These are phyloP conservation scores for Zosterops pallidus DNA, from an alignment of 2,113 vertebrate species.

Conservation along the genomic window DNA sequence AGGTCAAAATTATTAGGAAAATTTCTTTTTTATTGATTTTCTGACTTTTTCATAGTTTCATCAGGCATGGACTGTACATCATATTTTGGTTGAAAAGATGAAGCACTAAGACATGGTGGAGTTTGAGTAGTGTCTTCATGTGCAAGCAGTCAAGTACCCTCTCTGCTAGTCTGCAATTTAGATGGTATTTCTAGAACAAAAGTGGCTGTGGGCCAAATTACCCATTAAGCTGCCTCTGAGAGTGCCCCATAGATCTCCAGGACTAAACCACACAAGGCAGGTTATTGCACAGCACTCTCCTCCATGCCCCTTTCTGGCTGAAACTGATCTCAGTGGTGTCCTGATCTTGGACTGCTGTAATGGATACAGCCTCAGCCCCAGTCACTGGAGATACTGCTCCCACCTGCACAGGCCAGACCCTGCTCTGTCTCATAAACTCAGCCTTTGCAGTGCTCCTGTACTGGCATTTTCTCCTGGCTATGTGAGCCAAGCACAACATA, in stretches of 20 bases:
- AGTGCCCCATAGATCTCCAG: not conserved
- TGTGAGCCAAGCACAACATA: not conserved
- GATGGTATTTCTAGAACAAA: not conserved
- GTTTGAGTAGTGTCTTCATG: not conserved
- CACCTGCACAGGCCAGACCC: not conserved
- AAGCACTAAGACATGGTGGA: not conserved
- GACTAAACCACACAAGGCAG: not conserved
- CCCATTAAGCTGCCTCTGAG: not conserved
- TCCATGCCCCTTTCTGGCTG: not conserved
- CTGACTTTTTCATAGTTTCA: not conserved
- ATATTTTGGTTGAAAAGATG: not conserved
- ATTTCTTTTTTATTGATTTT: not conserved
- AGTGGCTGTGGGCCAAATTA: not conserved
- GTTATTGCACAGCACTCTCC: not conserved
- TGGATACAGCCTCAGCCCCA: not conserved
- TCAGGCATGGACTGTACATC: not conserved
- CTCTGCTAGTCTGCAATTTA: not conserved
- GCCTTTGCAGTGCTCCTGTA: not conserved
- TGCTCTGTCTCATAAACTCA: not conserved
- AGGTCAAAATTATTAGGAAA: not conserved
- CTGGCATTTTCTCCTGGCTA: not conserved
- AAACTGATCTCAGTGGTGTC: not conserved
- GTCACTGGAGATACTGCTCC: not conserved
- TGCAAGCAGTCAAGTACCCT: not conserved
- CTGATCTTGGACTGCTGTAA: fast-evolving